Conservation (phyloP, 2,797 vertebrate species). For the Gymnoscopelus microlampas region DNA sequence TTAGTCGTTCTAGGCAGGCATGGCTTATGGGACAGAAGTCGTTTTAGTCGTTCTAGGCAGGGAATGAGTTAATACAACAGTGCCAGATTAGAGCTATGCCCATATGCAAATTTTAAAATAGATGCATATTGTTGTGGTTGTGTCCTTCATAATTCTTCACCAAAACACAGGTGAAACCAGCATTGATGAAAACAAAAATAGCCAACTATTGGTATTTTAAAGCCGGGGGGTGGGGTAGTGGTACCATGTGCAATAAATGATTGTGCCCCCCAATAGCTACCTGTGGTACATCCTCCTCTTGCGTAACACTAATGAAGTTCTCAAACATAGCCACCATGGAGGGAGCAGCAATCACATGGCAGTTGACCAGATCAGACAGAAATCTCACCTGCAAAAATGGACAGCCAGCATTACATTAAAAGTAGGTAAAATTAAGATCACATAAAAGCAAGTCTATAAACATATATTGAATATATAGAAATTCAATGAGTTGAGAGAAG, state of each 20-base stretch:
- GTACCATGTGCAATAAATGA: too few species aligned
- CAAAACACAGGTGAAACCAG: neutral
- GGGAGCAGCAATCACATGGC: constrained; percentile 97
- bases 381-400: constrained; percentile 87
- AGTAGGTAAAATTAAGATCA: neutral
- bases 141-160: too few species aligned
- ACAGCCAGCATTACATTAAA: neutral
- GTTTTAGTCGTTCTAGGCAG: too few species aligned
- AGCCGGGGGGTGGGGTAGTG: too few species aligned
- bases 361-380: constrained; percentile 95
- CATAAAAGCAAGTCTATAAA: neutral
- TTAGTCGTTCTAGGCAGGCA: too few species aligned
- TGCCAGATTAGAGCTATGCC: too few species aligned
- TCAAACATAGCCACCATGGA: constrained; percentile 99
- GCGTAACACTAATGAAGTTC: constrained; percentile 95
- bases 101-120: too few species aligned
- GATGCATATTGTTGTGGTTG: neutral
- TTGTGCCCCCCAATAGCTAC: constrained; percentile 65
- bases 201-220: too few species aligned
- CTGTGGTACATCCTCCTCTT: constrained; percentile 97
- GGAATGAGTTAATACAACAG: too few species aligned
- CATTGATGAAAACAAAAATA: too few species aligned
- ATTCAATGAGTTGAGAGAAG: neutral
- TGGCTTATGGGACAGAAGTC: too few species aligned
- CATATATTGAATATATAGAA: too few species aligned